Evolutionary conservation across 2,888 invertebrate species (phyloP).

Genomic region (Caenorhabditis auriculariae): DNA sequence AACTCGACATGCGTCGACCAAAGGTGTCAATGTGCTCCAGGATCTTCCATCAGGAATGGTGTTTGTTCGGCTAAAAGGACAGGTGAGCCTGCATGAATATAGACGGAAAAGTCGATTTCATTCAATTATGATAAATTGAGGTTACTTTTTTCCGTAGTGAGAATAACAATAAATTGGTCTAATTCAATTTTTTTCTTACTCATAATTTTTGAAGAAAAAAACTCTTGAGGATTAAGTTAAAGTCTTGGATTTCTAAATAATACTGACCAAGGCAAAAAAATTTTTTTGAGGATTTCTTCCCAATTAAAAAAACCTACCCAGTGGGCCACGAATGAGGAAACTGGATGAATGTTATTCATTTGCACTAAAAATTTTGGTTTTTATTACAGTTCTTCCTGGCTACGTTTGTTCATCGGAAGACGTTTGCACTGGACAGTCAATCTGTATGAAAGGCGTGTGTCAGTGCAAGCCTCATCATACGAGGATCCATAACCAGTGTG

Average conservation of each 20-base stretch:
- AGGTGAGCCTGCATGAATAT: constrained; percentile 11
- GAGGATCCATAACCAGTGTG: constrained; percentile 21
- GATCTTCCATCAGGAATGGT: constrained; percentile 14
- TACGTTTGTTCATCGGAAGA: constrained; percentile 35
- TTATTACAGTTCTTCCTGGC: constrained; percentile 37
- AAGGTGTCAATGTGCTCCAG: constrained; percentile 33
- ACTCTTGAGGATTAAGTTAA: too few species aligned
- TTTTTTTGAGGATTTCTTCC: too few species aligned
- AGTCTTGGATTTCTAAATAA: too few species aligned
- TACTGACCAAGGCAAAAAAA: too few species aligned
- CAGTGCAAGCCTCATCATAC: constrained; percentile 34
- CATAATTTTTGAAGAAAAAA: too few species aligned
- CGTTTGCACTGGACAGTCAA: constrained; percentile 49
- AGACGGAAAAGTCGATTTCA: too few species aligned
- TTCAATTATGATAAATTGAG: too few species aligned
- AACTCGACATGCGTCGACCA: constrained; percentile 50
- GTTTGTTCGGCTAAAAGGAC: constrained; percentile 23
- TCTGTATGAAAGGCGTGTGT: constrained; percentile 57
- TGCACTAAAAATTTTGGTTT: background rate
- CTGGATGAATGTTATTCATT: background rate
- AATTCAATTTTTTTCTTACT: too few species aligned
- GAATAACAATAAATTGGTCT: too few species aligned
- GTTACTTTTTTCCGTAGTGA: too few species aligned
- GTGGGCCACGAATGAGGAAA: too few species aligned
- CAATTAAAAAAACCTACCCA: too few species aligned